Percentiles rank a stretch among this genome's conserved stretches.
These are phyloP conservation scores for Procavia capensis DNA, from an alignment of 2,113 vertebrate species.

Conservation along the genomic window DNA sequence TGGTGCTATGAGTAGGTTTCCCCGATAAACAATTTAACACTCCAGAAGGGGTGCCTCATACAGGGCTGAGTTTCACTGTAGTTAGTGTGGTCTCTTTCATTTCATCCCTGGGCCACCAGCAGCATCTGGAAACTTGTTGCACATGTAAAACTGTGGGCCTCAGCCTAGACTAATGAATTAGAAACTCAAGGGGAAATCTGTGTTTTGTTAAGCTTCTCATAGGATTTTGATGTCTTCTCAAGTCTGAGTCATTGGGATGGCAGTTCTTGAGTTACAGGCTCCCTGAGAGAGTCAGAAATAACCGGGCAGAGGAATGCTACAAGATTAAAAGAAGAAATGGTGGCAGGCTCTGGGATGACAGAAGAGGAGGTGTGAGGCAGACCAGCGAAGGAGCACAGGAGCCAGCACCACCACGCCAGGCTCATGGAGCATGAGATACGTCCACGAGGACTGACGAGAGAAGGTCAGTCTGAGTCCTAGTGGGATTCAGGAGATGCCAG, in stretches of 20 bases:
- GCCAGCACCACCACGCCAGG: not conserved
- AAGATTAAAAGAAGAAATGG: not conserved
- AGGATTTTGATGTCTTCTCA: not conserved
- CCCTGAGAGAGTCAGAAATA: conserved; percentile 13
- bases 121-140: conserved; percentile 12
- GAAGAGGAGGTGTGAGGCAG: not conserved
- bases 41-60: not conserved
- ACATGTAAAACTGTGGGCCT: not conserved
- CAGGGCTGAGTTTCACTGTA: not conserved
- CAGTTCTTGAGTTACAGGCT: not conserved
- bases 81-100: not conserved
- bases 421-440: not conserved
- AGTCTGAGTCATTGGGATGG: not conserved
- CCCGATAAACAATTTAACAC: not conserved
- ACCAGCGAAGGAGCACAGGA: not conserved
- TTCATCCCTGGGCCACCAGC: not conserved
- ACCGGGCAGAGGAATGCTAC: not conserved
- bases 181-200: not conserved
- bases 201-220: not conserved
- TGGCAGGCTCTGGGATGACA: not conserved
- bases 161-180: not conserved
- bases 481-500: not conserved
- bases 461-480: not conserved
- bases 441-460: not conserved
- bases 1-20: not conserved